Evolutionary conservation across 2,113 vertebrate species (phyloP).

Genomic region (Percopsis transmontana): DNA sequence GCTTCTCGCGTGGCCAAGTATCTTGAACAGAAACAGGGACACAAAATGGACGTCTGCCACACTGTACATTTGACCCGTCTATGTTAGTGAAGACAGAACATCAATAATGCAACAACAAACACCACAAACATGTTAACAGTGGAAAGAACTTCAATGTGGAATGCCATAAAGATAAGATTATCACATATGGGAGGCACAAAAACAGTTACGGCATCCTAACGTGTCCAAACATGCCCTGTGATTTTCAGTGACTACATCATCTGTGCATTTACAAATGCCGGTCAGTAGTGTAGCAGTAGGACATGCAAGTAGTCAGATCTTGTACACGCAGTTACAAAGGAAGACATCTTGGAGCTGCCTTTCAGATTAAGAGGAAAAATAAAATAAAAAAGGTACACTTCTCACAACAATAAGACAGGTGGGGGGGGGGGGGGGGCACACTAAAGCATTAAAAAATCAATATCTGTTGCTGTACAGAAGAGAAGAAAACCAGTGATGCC

Average conservation of each 20-base stretch:
- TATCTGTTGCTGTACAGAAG: too few species aligned
- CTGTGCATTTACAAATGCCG: conserved; percentile 64
- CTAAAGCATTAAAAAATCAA: background rate
- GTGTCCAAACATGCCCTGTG: conserved; percentile 18
- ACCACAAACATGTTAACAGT: conserved; percentile 7
- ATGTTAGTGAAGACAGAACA: conserved; percentile 12
- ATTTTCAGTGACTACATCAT: conserved; percentile 72
- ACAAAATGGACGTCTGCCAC: conserved; percentile 1
- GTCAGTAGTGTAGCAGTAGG: conserved; percentile 66
- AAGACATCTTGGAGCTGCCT: conserved; percentile 64
- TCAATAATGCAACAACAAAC: background rate
- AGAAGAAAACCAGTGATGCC: too few species aligned
- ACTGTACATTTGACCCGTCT: conserved; percentile 1
- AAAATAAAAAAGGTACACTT: conserved; percentile 21
- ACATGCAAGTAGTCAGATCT: conserved; percentile 14
- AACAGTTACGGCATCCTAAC: background rate
- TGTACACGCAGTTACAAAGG: conserved; percentile 11
- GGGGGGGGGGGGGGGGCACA: background rate
- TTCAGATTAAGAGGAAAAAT: conserved; percentile 22
- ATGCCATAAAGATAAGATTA: conserved; percentile 44
- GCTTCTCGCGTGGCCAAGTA: background rate
- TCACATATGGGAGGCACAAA: conserved; percentile 9
- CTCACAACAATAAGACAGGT: conserved; percentile 13
- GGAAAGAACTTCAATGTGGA: conserved; percentile 43
- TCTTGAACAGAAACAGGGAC: conserved; percentile 22